Evolutionary conservation across 1,140 invertebrate species (phyloP).

Genomic region (Limonius californicus): DNA sequence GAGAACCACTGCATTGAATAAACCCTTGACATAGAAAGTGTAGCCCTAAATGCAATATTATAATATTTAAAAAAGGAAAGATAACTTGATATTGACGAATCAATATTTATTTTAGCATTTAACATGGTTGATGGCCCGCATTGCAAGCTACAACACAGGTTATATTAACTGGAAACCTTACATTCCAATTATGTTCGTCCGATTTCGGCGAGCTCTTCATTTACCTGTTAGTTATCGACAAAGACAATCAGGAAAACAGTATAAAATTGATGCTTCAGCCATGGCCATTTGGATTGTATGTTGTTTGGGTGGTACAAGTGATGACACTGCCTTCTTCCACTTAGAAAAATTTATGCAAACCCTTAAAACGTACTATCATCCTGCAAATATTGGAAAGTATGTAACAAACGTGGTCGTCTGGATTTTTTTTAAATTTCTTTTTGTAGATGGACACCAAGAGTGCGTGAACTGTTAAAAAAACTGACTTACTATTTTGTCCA

Average conservation of each 20-base stretch:
- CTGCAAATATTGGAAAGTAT: slow-evolving; percentile 72
- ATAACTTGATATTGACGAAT: no score
- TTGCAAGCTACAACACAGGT: slow-evolving; percentile 75
- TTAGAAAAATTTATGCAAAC: slow-evolving; percentile 78
- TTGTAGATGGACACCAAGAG: slow-evolving; percentile 62
- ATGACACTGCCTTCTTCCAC: slow-evolving; percentile 65
- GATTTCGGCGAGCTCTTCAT: slow-evolving; percentile 71
- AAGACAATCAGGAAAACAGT: slow-evolving; percentile 43
- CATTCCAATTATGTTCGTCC: slow-evolving; percentile 76
- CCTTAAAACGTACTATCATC: slow-evolving; percentile 85
- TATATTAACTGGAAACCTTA: slow-evolving; percentile 85
- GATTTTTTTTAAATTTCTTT: neutral
- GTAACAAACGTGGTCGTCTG: neutral
- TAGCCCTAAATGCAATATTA: no score
- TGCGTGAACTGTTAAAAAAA: slow-evolving; percentile 61
- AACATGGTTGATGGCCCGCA: slow-evolving; percentile 66
- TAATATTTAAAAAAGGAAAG: no score
- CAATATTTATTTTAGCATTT: slow-evolving; percentile 63
- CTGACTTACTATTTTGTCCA: slow-evolving; percentile 57
- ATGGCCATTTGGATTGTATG: slow-evolving; percentile 70
- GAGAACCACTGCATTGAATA: no score
- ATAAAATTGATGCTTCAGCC: slow-evolving; percentile 55
- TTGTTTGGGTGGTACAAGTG: slow-evolving; percentile 53
- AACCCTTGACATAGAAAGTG: no score
- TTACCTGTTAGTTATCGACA: slow-evolving; percentile 75